A percentile compares a stretch with the other conserved stretches of the same genome.
Evolutionary conservation across 2,113 vertebrate genomes (phyloP).

Genomic region (Callaeas wilsoni): DNA sequence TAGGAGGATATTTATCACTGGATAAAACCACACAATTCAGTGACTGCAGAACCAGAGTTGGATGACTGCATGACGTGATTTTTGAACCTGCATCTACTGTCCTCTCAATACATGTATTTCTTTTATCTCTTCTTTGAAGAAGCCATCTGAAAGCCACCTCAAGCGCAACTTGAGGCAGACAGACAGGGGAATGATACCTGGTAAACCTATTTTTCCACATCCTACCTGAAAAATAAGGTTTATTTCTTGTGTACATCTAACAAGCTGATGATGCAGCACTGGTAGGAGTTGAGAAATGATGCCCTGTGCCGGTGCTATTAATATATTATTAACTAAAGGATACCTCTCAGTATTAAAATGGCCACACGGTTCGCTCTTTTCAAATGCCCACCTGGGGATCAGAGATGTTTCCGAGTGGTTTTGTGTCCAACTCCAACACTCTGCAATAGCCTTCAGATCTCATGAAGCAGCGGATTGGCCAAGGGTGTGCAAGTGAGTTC

Average conservation of each 20-base stretch:
- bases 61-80: rapidly evolving
- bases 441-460: background rate
- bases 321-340: background rate
- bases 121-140: background rate
- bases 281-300: background rate
- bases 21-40: background rate
- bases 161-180: background rate
- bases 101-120: background rate
- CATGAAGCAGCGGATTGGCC: background rate
- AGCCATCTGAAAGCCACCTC: background rate
- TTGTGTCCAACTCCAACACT: background rate
- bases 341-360: background rate
- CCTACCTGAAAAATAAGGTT: background rate
- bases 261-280: background rate
- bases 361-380: background rate
- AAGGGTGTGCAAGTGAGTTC: background rate
- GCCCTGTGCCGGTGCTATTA: background rate
- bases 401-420: background rate
- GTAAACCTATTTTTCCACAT: background rate
- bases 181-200: too few relatives aligned
- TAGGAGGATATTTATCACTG: too few relatives aligned
- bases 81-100: background rate
- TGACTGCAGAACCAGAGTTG: background rate
- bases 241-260: background rate
- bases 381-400: background rate